Base-by-base conservation (phyloP, 2,797 vertebrate genomes). In the Botia kubotai region DNA sequence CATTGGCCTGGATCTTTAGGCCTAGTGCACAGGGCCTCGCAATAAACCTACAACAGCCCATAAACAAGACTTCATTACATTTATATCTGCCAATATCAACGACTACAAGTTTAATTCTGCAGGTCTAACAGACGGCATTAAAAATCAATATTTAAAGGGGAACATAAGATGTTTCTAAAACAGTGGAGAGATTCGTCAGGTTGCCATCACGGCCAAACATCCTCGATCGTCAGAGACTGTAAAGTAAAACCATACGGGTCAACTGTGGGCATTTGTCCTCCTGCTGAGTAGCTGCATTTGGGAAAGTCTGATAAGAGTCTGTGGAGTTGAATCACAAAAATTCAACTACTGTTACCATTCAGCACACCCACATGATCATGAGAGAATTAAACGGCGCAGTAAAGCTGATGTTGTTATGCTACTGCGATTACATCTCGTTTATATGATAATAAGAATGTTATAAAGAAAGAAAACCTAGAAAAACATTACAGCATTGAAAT, bases 11-110 rank as follows among this genome's bases (percentile, higher is more conserved):
- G 87, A 99, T 98, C 91, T 97, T 98, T 88, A 99, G 95, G 84
- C 96, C 97, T 92, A 97, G 95, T 70, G 97, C 98, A 93, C 97
- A 99, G 4, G 98, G 98, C 93, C 95, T 97, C 23, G 97, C 98
- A 90, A 99, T 93, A 88, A 99, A 99, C 93, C 98, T 99, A 89
- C 11, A 91, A 89, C 13, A 86, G 83, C 75, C 78, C 87, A 83
- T 84, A 67, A 90, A 88, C 83, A 60, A 72, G 10, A 17, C 33
- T 65, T 62, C 13, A 26, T 72, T 19, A 65, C 26, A 52, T 79
- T 39, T 8, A 48, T 16, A 58, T 77, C 21, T 68, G 12, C 11
- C 26, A 48, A 75, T 55, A 48, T 85, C 77, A 13, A 76, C 16
- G 74, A 36, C 2, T 2, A 7, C 23, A 23, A 23, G 69, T 3